These are phyloP conservation scores for Slavum lentiscoides DNA, from an alignment of 2,888 invertebrate species.

Conservation along the genomic window DNA sequence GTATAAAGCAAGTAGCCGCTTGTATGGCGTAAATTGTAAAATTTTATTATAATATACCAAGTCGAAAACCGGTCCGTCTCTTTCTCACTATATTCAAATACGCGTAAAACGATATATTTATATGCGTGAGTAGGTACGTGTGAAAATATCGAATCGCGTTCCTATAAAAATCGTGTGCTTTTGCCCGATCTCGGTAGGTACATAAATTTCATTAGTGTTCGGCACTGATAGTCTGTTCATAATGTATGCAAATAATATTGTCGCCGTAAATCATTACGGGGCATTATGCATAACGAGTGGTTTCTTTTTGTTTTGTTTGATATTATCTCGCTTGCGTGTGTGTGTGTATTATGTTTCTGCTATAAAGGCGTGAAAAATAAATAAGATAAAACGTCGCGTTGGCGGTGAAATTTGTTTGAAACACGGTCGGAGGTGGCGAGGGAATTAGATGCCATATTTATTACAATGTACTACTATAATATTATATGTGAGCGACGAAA, in stretches of 20 bases:
- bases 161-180: background rate
- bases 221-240: background rate
- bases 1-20: too few relatives aligned
- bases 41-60: too few relatives aligned
- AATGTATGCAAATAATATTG: constrained; percentile 16
- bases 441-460: background rate
- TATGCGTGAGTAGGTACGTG: background rate
- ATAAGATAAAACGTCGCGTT: background rate
- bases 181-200: background rate
- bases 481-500: background rate
- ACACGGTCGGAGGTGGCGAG: background rate
- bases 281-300: constrained; percentile 13
- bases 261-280: constrained; percentile 8
- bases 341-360: background rate
- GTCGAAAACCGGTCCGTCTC: too few relatives aligned
- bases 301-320: background rate
- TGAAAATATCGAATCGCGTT: too few relatives aligned
- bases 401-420: constrained; percentile 4
- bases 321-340: background rate
- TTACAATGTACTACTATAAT: background rate
- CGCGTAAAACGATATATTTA: background rate
- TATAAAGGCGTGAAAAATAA: constrained; percentile 12
- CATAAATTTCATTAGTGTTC: constrained; percentile 32
- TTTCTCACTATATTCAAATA: background rate
- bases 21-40: too few relatives aligned